Evolutionary conservation across 2,113 vertebrate genomes (phyloP).

Genomic region (Oxyruncus cristatus): DNA sequence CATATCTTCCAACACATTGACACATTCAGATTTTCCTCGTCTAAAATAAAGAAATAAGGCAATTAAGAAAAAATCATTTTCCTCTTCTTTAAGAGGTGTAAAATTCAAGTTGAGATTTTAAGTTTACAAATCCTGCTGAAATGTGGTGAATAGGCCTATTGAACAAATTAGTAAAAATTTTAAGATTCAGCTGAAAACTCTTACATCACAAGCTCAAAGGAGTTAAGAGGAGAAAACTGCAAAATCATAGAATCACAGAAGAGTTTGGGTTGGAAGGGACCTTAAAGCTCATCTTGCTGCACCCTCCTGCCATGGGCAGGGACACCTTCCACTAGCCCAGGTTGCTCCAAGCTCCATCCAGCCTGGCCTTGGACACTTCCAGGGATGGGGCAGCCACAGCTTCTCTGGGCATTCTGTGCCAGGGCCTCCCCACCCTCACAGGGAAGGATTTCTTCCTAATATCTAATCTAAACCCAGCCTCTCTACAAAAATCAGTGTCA

Average conservation of each 20-base stretch:
- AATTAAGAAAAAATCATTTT: rapidly evolving
- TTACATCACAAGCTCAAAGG: background rate
- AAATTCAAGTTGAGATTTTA: background rate
- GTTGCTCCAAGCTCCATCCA: background rate
- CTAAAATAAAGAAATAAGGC: background rate
- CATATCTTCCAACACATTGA: background rate
- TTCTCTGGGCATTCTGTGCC: background rate
- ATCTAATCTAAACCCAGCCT: background rate
- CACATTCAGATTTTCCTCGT: background rate
- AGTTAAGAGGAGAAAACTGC: background rate
- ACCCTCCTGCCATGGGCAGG: background rate
- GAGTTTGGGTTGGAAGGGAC: background rate
- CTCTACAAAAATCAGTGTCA: background rate
- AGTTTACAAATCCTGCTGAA: background rate
- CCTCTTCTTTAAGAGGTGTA: background rate
- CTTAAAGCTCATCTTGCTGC: background rate
- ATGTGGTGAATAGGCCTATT: background rate
- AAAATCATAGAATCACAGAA: background rate
- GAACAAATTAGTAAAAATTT: background rate
- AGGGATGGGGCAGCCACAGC: background rate
- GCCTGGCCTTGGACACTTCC: rapidly evolving
- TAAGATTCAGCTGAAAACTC: background rate
- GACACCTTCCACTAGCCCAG: background rate
- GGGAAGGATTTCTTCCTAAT: background rate
- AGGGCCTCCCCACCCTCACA: background rate